Evolutionary conservation across 2,113 vertebrate genomes (phyloP), one percentile per base, ranked within the genome.

Genomic region (Bufo bufo): DNA sequence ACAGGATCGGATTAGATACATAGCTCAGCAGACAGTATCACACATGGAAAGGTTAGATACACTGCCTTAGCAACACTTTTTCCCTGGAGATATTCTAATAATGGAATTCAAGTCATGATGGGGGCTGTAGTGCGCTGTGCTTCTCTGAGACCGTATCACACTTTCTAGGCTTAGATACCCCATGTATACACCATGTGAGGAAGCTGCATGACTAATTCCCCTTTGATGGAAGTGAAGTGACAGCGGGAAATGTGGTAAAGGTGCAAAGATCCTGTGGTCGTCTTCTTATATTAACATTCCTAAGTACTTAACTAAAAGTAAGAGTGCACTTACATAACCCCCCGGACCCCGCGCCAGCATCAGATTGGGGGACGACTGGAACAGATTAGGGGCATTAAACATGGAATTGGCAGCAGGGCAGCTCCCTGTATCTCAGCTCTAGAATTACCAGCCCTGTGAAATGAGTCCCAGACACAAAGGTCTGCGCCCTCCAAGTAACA

Each of bases 381-480:
- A 95, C 90, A 90, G 94, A 95, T 95, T 94, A 94, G 89, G 87
- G 90, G 89, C 92, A 82, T 93, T 93, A 93, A 93, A 93, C 92
- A 93, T 94, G 93, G 91, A 91, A 89, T 93, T 94, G 93, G 93
- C 94, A 94, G 91, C 91, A 93, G 90, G 90, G 93, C 91, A 91
- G 92, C 91, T 91, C 91, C 91, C 90, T 71, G 91, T 94, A 94
- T 94, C 92, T 91, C 90, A 90, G 94, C 94, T 90, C 85, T 94
- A 80, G 77, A 80, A 87, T 87, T 66, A 80, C 85, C 77, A 79
- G 49, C 49, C 69, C 77, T 17, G 19, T 52, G 20, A 87, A 80
- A 87, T 87, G 75, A 87, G 75, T 69, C 71, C 75, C 85, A 87
- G 85, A 87, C 75, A 58, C 11, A 71, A 58, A 58, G 33, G 23